Evolutionary conservation across 2,797 vertebrate genomes (phyloP).

Genomic region (Percopsis omiscomaycus): DNA sequence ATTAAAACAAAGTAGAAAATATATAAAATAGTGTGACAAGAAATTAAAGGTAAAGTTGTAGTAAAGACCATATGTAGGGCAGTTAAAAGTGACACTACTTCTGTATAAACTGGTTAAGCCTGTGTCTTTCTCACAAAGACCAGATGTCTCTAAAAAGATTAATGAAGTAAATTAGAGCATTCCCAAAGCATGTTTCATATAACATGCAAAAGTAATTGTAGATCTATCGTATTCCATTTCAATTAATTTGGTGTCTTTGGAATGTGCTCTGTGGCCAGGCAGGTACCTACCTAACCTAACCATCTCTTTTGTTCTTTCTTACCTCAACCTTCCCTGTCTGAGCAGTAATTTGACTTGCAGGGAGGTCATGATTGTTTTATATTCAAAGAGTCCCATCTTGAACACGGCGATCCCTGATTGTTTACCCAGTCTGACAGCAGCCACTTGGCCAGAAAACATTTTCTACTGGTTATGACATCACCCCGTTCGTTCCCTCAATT

Average conservation of each 20-base stretch:
- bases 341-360: slow-evolving; percentile 52
- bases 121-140: no score
- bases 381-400: slow-evolving; percentile 70
- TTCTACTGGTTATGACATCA: slow-evolving; percentile 39
- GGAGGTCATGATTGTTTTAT: slow-evolving; percentile 68
- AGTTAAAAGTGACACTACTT: no score
- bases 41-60: no score
- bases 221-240: not conserved
- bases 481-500: slow-evolving; percentile 19
- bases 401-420: slow-evolving; percentile 68
- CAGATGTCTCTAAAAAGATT: no score
- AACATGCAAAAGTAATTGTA: no score
- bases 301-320: slow-evolving; percentile 22
- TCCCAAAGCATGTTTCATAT: no score
- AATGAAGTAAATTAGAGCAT: no score
- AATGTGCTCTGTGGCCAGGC: slow-evolving; percentile 46
- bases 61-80: no score
- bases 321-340: slow-evolving; percentile 49
- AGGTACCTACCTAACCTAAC: slow-evolving; percentile 27
- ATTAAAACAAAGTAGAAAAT: no score
- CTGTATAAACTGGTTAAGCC: no score
- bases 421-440: slow-evolving; percentile 58
- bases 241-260: slow-evolving; percentile 31
- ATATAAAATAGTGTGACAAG: no score
- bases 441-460: not conserved